Evolutionary conservation across 2,888 invertebrate genomes (phyloP).

Genomic region (Cataglyphis cursor): DNA sequence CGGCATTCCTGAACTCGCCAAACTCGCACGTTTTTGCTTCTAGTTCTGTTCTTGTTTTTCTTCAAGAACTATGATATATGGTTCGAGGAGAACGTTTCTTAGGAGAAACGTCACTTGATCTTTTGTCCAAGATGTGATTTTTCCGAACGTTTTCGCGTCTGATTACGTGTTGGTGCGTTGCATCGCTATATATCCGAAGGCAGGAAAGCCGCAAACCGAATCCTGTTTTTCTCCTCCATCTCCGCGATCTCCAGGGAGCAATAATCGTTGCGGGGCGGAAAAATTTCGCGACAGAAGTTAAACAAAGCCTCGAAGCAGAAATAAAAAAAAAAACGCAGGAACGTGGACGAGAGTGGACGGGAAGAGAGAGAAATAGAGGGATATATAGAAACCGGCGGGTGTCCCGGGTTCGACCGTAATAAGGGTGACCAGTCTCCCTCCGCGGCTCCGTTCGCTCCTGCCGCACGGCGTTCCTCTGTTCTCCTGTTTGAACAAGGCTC

Average conservation of each 20-base stretch:
- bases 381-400: conserved; percentile 53
- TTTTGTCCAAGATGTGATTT: conserved; percentile 13
- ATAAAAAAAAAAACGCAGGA: conserved; percentile 63
- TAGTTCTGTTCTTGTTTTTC: neutral
- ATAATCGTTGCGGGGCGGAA: conserved; percentile 81
- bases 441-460: conserved; percentile 37
- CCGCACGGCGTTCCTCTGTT: conserved; percentile 73
- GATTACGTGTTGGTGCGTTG: neutral
- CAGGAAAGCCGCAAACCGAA: conserved; percentile 45
- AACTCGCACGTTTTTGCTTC: conserved; percentile 49
- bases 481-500: conserved; percentile 85
- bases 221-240: conserved; percentile 67
- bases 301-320: conserved; percentile 83
- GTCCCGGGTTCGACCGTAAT: conserved; percentile 77
- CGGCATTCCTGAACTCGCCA: conserved; percentile 35
- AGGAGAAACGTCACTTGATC: neutral
- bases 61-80: neutral
- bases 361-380: conserved; percentile 63
- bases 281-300: conserved; percentile 85
- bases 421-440: conserved; percentile 77
- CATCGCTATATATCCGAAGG: conserved; percentile 41
- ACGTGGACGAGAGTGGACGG: conserved; percentile 47
- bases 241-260: conserved; percentile 82
- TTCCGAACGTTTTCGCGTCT: conserved; percentile 1
- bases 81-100: neutral